A percentile compares a stretch with the other conserved stretches of the same genome.
Evolutionary conservation across 2,888 invertebrate genomes (phyloP).

Genomic region (Rhaphigaster nebulosa): DNA sequence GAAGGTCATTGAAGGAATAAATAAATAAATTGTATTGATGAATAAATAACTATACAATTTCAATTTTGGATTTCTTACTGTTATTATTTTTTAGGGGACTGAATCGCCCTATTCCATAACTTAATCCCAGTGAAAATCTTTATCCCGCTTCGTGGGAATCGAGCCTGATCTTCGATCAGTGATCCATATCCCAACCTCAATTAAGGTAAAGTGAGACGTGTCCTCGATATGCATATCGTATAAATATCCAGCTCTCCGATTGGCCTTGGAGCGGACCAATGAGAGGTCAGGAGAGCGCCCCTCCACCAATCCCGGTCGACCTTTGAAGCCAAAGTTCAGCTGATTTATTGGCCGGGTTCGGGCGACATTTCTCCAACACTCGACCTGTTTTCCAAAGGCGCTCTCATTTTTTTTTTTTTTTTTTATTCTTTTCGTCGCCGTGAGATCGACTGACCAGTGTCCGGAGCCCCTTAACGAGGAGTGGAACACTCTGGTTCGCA

Average conservation of each 20-base stretch:
- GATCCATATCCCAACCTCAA: background rate
- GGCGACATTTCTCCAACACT: constrained; percentile 22
- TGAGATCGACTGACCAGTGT: constrained; percentile 19
- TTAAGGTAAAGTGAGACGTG: constrained; percentile 35
- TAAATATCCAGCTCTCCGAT: background rate
- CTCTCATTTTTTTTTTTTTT: constrained; percentile 27
- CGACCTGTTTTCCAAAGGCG: constrained; percentile 31
- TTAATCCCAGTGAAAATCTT: too few species aligned
- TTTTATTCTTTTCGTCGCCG: background rate
- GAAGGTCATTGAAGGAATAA: too few species aligned
- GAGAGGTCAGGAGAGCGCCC: constrained; percentile 27
- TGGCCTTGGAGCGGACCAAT: constrained; percentile 43
- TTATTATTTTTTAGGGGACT: too few species aligned
- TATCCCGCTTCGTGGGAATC: background rate
- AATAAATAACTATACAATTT: too few species aligned
- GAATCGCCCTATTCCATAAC: too few species aligned
- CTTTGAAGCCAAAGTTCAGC: constrained; percentile 55
- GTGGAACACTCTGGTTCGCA: background rate
- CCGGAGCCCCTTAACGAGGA: constrained; percentile 1
- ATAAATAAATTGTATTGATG: too few species aligned
- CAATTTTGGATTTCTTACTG: too few species aligned
- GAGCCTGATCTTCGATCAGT: background rate
- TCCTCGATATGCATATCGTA: constrained; percentile 22
- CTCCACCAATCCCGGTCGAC: constrained; percentile 49
- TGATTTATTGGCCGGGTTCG: constrained; percentile 36